Base-by-base conservation (phyloP, 1,140 invertebrate species). In the Atopsyche davidsoni region DNA sequence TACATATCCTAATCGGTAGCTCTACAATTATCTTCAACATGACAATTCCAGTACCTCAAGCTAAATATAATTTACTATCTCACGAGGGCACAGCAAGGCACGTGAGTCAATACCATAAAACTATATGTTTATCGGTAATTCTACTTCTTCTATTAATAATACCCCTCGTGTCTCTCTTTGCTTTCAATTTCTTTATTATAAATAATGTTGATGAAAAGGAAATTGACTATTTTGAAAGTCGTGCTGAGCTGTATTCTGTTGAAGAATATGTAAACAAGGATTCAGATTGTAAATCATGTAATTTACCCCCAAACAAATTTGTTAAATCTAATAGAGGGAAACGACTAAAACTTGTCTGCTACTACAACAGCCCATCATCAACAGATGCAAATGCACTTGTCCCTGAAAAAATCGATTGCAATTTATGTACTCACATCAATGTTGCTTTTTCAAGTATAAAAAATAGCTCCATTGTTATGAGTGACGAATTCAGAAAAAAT, bases 381-480 rank as follows among this genome's bases (percentile, higher is more conserved):
- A 57, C 64, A 34, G 51, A 58, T 45, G n/a, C 31, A 19, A 55
- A 63, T 46, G 64, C 71, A 34, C 65, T 86, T 18, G 56, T 69
- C 65, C 76, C 81, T 4, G 59, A 66, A 22, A 63, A 79, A 59
- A 75, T 87, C 46, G 75, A 85, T 60, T 78, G 83, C 42, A 60
- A 78, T 59, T 67, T 91, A 45, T 92, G 89, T 65, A 87, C 88
- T 9, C 88, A 92, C 69, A 81, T 92, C 41, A 87, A 87, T 64
- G 64, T 89, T 36, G 87, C 80, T 24, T 85, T 88, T 72, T 82
- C 80, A 35, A 63, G 63, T 35, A 72, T 91, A 28, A 62, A 63
- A n/a, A 82, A 89, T 61, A 77, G 75, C 50, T 72, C 70, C 1
- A 67, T 89, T 13, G 54, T 67, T 51, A 59, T 78, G 24, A 65